Evolutionary conservation across 2,888 invertebrate genomes (phyloP).

Genomic region (Heliconius cydno): DNA sequence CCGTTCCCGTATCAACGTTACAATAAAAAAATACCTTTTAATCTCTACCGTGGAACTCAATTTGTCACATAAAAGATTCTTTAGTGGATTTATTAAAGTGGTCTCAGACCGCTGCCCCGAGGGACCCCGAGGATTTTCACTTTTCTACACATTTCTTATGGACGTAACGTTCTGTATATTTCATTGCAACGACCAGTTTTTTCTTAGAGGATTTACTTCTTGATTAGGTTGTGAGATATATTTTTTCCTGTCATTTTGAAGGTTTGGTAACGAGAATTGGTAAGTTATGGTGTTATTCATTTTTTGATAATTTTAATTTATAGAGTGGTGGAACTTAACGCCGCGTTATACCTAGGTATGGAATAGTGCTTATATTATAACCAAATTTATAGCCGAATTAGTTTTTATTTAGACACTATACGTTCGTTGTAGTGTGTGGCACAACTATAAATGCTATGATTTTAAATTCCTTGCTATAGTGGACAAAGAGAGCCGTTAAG

Average conservation of each 20-base stretch:
- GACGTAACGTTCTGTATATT: slow-evolving; percentile 29
- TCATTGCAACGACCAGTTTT: neutral
- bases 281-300: neutral
- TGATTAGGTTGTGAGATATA: neutral
- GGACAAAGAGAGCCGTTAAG: neutral
- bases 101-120: slow-evolving; percentile 14
- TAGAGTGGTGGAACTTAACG: neutral
- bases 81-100: slow-evolving; percentile 40
- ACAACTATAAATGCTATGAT: neutral
- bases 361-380: too few relatives aligned
- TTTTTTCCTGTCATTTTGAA: neutral
- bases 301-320: neutral
- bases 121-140: slow-evolving; percentile 17
- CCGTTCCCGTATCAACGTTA: slow-evolving; percentile 10
- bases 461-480: neutral
- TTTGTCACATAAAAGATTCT: slow-evolving; percentile 43
- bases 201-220: neutral
- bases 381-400: too few relatives aligned
- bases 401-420: too few relatives aligned
- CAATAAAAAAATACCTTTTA: slow-evolving; percentile 28
- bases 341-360: too few relatives aligned
- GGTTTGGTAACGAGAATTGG: neutral
- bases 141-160: slow-evolving; percentile 24
- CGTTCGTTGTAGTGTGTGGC: too few relatives aligned
- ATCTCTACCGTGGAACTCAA: slow-evolving; percentile 37